Evolutionary conservation across 2,113 vertebrate genomes (phyloP).

Genomic region (Rhodinocichla rosea): DNA sequence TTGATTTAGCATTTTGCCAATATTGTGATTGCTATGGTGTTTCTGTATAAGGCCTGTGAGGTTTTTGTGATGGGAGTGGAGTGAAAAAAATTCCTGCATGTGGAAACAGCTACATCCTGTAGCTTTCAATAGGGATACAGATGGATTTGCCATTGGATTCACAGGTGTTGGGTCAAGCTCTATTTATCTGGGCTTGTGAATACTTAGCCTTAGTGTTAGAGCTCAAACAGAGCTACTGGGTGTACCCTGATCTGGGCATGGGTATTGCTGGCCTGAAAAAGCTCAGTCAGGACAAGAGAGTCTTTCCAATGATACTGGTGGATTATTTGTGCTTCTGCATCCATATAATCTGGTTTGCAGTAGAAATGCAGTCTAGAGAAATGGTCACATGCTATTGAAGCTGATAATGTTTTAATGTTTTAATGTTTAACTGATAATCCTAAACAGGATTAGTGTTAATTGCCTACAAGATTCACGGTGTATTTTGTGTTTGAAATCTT

Average conservation of each 20-base stretch:
- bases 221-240: not conserved
- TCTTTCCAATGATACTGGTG: not conserved
- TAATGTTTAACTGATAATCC: no score
- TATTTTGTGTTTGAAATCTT: not conserved
- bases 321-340: not conserved
- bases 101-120: not conserved
- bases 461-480: not conserved
- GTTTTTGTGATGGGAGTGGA: not conserved
- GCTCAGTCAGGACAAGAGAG: not conserved
- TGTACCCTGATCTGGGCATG: rapidly evolving
- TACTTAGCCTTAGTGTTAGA: not conserved
- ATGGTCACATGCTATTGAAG: not conserved
- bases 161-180: not conserved
- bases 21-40: not conserved
- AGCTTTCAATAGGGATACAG: not conserved
- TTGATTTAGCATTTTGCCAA: not conserved
- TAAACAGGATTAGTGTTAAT: not conserved
- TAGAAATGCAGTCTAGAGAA: not conserved
- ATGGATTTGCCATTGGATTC: not conserved
- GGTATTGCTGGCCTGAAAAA: not conserved
- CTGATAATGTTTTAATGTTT: not conserved
- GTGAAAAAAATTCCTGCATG: not conserved
- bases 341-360: not conserved
- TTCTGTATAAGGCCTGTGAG: not conserved
- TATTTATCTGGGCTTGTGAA: not conserved